A percentile compares a stretch with the other conserved stretches of the same genome.
These are phyloP conservation scores for Fragum fragum DNA, from an alignment of 2,888 invertebrate species.

Conservation along the genomic window DNA sequence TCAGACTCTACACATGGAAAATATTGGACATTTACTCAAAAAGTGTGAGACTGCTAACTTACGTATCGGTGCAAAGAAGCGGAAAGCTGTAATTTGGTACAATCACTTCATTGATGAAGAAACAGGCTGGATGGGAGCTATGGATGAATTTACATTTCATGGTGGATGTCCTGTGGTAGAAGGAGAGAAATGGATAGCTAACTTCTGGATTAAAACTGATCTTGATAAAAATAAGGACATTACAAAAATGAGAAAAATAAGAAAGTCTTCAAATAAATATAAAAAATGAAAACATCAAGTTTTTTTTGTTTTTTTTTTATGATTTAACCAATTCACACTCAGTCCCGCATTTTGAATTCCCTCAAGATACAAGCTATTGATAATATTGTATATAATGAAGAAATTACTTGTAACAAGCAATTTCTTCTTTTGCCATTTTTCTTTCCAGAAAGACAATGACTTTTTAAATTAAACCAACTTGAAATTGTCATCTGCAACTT, in stretches of 20 bases:
- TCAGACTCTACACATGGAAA: conserved; percentile 41
- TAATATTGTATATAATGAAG: no score
- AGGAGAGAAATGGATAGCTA: conserved; percentile 82
- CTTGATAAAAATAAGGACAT: conserved; percentile 70
- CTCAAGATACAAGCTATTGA: no score
- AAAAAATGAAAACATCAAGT: not conserved
- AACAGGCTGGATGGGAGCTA: conserved; percentile 77
- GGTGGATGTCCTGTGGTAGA: conserved; percentile 78
- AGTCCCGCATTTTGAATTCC: no score
- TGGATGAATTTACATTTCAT: conserved; percentile 74
- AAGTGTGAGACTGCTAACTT: conserved; percentile 74
- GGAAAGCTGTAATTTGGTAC: conserved; percentile 82
- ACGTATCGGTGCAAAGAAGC: conserved; percentile 67
- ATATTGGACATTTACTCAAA: conserved; percentile 64
- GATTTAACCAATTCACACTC: no score
- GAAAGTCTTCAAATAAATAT: conserved; percentile 7
- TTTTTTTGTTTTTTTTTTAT: no score
- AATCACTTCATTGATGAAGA: conserved; percentile 75
- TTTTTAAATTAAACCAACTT: no score
- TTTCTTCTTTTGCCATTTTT: no score
- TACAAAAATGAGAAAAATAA: conserved; percentile 63
- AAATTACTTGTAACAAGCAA: no score
- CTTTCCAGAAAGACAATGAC: no score
- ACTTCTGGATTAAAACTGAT: conserved; percentile 80
- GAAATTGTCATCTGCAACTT: no score